phyloP scores from a whole-genome alignment of 2,113 vertebrate genomes.

The Rhinoptilus africanus region DNA sequence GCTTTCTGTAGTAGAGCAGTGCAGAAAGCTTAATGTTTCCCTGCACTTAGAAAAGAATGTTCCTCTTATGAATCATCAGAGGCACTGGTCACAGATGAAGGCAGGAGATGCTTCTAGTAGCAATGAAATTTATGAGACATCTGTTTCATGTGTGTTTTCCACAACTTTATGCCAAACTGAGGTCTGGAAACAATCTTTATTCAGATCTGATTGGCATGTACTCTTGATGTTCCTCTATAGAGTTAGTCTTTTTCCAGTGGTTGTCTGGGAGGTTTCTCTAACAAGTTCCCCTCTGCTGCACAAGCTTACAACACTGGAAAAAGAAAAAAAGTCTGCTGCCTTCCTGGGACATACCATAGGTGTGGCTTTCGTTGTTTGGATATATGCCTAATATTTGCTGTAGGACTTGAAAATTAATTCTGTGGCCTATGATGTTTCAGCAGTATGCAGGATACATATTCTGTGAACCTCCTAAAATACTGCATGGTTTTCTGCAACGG shows the following conservation, averaged over 20 bases:
- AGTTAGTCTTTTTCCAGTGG: not conserved
- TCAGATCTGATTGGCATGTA: not conserved
- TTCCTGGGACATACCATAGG: not conserved
- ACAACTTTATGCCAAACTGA: not conserved
- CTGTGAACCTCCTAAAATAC: not conserved
- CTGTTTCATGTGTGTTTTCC: not conserved
- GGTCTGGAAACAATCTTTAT: not conserved
- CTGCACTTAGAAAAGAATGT: not conserved
- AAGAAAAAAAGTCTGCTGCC: not conserved
- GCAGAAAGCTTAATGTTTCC: not conserved
- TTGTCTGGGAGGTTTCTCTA: not conserved
- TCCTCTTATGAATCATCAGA: not conserved
- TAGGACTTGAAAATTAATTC: not conserved
- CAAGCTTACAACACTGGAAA: not conserved
- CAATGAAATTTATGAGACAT: not conserved
- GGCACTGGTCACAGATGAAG: not conserved
- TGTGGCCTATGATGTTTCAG: not conserved
- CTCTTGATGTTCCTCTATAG: not conserved
- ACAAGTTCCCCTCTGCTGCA: not conserved
- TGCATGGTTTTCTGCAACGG: not conserved
- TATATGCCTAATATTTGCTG: not conserved
- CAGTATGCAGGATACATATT: not conserved
- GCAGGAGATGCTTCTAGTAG: not conserved
- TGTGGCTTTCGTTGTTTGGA: not conserved
- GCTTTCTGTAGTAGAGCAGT: not conserved